Evolutionary conservation across 1,140 invertebrate genomes (phyloP).

Genomic region (Heterodera schachtii): DNA sequence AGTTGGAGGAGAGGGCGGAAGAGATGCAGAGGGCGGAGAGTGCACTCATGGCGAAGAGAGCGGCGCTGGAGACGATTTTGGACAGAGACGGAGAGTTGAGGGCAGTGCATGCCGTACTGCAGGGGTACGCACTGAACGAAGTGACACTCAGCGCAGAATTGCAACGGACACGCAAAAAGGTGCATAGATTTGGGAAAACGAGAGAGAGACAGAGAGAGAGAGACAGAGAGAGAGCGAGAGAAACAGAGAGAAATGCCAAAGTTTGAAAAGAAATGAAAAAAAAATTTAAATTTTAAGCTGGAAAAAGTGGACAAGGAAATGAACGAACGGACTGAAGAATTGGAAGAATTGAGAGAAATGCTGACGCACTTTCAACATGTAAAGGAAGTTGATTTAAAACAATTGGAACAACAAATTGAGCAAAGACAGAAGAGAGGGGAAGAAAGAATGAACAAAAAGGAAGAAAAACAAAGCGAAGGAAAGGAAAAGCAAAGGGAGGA

Average conservation of each 20-base stretch:
- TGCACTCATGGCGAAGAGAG: slow-evolving; percentile 18
- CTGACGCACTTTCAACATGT: slow-evolving; percentile 23
- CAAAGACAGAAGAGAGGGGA: not conserved
- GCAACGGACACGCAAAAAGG: slow-evolving; percentile 24
- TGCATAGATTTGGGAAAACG: slow-evolving; percentile 24
- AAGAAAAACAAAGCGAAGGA: not conserved
- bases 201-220: no score
- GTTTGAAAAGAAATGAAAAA: slow-evolving; percentile 7
- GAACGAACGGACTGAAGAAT: slow-evolving; percentile 4
- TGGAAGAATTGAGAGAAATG: slow-evolving; percentile 24
- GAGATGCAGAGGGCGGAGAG: slow-evolving; percentile 25
- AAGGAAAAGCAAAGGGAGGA: not conserved
- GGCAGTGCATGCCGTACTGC: slow-evolving; percentile 33
- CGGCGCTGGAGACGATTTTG: slow-evolving; percentile 33
- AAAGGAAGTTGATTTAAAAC: not conserved
- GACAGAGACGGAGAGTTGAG: slow-evolving; percentile 36
- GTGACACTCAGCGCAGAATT: slow-evolving; percentile 34
- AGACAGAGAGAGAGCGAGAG: no score
- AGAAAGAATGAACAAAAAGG: not conserved
- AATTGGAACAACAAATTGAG: slow-evolving; percentile 14
- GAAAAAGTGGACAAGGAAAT: slow-evolving; percentile 13
- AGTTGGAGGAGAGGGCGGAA: slow-evolving; percentile 24
- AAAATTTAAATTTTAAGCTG: slow-evolving; percentile 16
- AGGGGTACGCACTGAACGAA: slow-evolving; percentile 43
- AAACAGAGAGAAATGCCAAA: no score